phyloP scores from a whole-genome alignment of 2,797 vertebrate species.

The Etheostoma nigrum region DNA sequence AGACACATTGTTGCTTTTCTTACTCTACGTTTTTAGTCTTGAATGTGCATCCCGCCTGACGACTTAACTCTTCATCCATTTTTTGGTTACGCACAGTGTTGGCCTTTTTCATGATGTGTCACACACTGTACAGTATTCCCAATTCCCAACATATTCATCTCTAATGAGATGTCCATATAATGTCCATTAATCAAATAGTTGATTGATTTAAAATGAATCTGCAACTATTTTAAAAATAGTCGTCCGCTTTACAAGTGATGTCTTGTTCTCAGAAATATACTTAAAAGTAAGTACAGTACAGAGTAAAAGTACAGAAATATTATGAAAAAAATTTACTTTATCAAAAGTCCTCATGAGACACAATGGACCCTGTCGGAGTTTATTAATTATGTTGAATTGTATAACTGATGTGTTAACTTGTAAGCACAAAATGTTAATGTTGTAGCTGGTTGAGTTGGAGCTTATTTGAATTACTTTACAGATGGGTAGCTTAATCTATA shows the following conservation, averaged over 20 bases:
- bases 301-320: too few species aligned
- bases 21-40: background rate
- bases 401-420: background rate
- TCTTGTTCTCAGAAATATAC: too few species aligned
- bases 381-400: background rate
- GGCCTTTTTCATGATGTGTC: background rate
- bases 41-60: background rate
- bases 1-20: constrained; percentile 24
- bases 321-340: too few species aligned
- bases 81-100: background rate
- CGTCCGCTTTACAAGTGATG: too few species aligned
- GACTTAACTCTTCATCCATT: background rate
- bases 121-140: background rate
- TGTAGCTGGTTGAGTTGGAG: background rate
- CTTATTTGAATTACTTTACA: background rate
- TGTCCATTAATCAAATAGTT: background rate
- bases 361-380: background rate
- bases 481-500: background rate
- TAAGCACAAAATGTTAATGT: background rate
- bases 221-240: background rate
- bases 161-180: background rate
- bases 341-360: background rate
- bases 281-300: too few species aligned
- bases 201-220: too few species aligned
- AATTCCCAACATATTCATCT: background rate